These are phyloP conservation scores for Allacma fusca DNA, from an alignment of 2,888 invertebrate genomes.

Conservation along the genomic window DNA sequence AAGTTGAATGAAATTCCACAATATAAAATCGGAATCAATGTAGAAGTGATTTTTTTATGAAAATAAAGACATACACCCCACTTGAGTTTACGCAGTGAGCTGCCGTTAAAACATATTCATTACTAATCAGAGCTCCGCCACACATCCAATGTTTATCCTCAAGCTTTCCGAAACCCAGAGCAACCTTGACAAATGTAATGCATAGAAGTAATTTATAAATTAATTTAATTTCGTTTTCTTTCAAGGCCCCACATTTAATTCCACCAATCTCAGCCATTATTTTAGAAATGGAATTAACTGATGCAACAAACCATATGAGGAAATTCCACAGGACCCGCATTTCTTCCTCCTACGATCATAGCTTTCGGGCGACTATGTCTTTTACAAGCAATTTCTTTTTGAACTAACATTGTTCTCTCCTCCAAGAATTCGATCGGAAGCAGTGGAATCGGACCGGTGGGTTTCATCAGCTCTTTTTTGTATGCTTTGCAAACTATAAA, in stretches of 20 bases:
- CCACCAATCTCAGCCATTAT: too few species aligned
- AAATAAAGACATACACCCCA: neutral
- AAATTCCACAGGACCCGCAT: constrained; percentile 50
- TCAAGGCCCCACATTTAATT: too few species aligned
- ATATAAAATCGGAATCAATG: too few species aligned
- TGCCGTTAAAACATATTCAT: constrained; percentile 48
- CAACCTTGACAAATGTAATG: constrained; percentile 41
- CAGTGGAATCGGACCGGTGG: neutral
- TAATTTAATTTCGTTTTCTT: too few species aligned
- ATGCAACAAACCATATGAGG: constrained; percentile 49
- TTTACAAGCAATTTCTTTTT: neutral
- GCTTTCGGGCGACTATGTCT: neutral
- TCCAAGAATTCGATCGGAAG: neutral
- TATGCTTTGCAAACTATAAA: neutral
- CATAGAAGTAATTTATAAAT: neutral
- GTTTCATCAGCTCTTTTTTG: neutral
- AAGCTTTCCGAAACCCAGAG: constrained; percentile 45
- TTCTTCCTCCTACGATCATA: constrained; percentile 52
- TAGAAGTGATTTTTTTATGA: too few species aligned
- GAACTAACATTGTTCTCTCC: neutral
- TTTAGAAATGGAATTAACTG: too few species aligned
- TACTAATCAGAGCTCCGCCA: constrained; percentile 52
- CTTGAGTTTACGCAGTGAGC: constrained; percentile 44
- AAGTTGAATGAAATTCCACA: neutral
- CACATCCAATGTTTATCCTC: constrained; percentile 48